Percentiles rank a stretch among this genome's conserved stretches.
phyloP scores from a whole-genome alignment of 2,888 invertebrate species.

The Argyresthia albistria region DNA sequence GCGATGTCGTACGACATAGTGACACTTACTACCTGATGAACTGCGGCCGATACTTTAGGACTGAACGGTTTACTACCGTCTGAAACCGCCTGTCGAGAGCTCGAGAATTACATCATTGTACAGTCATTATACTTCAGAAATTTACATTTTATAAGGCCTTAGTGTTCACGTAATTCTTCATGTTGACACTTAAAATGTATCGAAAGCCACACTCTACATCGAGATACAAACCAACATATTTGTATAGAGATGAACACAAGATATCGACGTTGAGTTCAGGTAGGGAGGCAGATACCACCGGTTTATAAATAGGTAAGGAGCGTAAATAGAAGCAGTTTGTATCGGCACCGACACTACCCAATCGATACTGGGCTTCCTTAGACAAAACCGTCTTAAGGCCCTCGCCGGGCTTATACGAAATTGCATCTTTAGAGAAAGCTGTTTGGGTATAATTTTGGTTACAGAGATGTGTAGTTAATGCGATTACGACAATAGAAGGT shows the following conservation, averaged over 20 bases:
- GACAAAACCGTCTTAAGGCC: slow-evolving; percentile 25
- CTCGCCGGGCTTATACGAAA: slow-evolving; percentile 17
- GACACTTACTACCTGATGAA: slow-evolving; percentile 42
- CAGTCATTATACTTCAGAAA: too few species aligned
- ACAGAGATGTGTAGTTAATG: not conserved
- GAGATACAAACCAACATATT: not conserved
- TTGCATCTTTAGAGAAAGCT: not conserved
- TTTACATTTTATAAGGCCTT: too few species aligned
- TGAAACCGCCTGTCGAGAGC: not conserved
- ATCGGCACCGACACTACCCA: slow-evolving; percentile 58
- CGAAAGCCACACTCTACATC: not conserved
- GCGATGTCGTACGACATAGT: slow-evolving; percentile 11
- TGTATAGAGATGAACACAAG: not conserved
- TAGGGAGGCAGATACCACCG: slow-evolving; percentile 46
- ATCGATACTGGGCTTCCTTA: slow-evolving; percentile 48
- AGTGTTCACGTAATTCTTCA: too few species aligned
- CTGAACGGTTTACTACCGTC: not conserved
- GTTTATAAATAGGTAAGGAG: slow-evolving; percentile 70
- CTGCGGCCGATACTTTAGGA: slow-evolving; percentile 23
- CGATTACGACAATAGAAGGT: not conserved
- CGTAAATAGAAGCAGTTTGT: slow-evolving; percentile 65
- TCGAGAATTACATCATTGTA: not conserved
- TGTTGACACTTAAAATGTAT: not conserved
- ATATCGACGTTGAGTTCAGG: slow-evolving; percentile 31
- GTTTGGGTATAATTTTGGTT: not conserved